Base-by-base conservation (phyloP, 2,888 invertebrate genomes). In the Cryptocheilus praepositus region DNA sequence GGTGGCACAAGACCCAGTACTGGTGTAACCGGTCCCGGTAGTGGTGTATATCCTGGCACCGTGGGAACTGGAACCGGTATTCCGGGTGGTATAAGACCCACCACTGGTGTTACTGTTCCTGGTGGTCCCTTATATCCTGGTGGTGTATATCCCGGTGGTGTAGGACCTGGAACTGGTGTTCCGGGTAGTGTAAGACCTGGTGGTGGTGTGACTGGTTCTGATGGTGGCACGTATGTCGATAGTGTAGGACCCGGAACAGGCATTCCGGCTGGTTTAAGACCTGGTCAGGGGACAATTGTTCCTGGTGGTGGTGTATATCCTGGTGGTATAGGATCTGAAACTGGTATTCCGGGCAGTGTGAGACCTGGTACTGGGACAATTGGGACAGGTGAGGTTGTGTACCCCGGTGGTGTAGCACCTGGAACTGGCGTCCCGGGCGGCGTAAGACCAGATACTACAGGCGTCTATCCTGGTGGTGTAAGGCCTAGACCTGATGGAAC, bases 191-290 rank as follows among this genome's bases (percentile, higher is more conserved):
- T 71, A 59, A 16, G 57, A 0, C 62, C 73, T 15, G 71, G 69
- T n/a, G 62, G 61, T 19, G 25, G 52, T n/a, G 60, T 56, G 13
- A 46, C 64, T 49, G 71, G 72, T 1, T 54, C 75, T 64, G 71
- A 69, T 28, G 61, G 15, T 52, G 61, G 19, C 0, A 13, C 54
- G 3, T 53, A 54, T 51, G 74, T 79, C 19, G 72, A 76, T 28
- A 71, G 68, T 7, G 36, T 11, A 11, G 36, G 36, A 11, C 36
- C 36, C 11, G 36, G 58, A 45, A 7, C 65, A 3, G 70, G 53
- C 43, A 63, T 70, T 65, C 70, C 71, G 18, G 74, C 73, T 52
- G 71, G 72, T 5, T 44, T 43, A 8, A 43, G 64, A 25, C 76
- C 77, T 21, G 58, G 67, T 4, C 18, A 18, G 15, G 8, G 22